Evolutionary conservation across 1,140 invertebrate species (phyloP).

Genomic region (Zaprionus kolodkinae): DNA sequence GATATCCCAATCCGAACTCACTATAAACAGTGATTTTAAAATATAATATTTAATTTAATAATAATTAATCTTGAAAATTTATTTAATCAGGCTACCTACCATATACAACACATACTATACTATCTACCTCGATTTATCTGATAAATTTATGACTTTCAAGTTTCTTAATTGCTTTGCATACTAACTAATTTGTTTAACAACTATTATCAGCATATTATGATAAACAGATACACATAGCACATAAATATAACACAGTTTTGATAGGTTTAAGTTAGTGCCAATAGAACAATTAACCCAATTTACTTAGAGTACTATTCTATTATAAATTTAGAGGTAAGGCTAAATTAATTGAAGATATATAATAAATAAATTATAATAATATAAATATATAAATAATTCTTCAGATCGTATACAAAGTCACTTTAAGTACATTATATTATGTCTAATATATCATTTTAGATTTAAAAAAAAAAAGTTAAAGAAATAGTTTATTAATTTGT

Average conservation of each 20-base stretch:
- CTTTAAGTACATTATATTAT: neutral
- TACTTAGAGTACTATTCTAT: neutral
- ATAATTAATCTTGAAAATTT: neutral
- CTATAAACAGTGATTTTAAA: neutral
- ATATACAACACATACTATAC: neutral
- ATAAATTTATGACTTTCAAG: constrained; percentile 5
- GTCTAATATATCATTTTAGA: neutral
- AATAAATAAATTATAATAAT: no score
- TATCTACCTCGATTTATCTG: neutral
- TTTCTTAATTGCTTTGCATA: constrained; percentile 12
- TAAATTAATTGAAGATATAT: no score
- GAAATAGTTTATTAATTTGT: neutral
- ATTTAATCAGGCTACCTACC: neutral
- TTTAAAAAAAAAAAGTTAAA: neutral
- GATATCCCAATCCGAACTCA: no score
- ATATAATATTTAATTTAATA: neutral
- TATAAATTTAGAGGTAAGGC: no score
- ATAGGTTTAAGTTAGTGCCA: constrained; percentile 5
- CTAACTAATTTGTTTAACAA: constrained; percentile 6
- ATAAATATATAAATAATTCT: no score
- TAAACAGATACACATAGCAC: neutral
- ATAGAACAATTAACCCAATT: constrained; percentile 4
- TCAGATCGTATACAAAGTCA: no score
- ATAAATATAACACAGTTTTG: neutral
- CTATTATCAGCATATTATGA: constrained; percentile 17